A percentile compares a stretch with the other conserved stretches of the same genome.
These are phyloP conservation scores for Petrosia ficiformis DNA, from an alignment of 37 sponge, comb jelly and placozoan genomes.

Conservation along the genomic window DNA sequence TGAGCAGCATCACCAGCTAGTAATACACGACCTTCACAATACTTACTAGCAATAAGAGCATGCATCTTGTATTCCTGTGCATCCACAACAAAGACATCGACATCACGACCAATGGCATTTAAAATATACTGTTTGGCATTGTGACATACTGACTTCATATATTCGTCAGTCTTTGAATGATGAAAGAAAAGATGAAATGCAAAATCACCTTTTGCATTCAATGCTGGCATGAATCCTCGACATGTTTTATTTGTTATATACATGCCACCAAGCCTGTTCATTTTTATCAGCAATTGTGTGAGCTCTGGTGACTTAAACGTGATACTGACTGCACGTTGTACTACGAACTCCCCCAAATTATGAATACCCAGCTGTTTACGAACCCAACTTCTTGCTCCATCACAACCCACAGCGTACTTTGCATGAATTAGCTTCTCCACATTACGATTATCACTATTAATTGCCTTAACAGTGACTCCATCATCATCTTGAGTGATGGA, in stretches of 20 bases:
- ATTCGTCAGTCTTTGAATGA: conserved; percentile 19
- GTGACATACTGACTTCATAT: conserved; percentile 9
- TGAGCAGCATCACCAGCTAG: no score
- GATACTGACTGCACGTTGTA: no score
- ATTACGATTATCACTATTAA: conserved; percentile 1
- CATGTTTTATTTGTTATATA: conserved; percentile 5
- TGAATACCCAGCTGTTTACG: no score
- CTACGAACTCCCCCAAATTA: no score
- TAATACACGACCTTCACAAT: no score
- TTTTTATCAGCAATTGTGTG: no score
- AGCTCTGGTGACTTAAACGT: no score
- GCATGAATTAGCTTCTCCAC: background rate
- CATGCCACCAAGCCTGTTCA: conserved; percentile 8
- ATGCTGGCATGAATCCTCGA: conserved; percentile 2
- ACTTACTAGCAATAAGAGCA: no score
- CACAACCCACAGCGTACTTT: no score
- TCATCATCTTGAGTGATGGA: conserved; percentile 63
- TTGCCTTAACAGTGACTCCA: conserved; percentile 35
- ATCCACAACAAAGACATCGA: no score
- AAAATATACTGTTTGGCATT: conserved; percentile 10
- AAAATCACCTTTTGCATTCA: conserved; percentile 26
- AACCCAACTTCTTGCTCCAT: no score
- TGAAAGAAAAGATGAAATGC: conserved; percentile 32
- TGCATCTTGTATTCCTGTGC: no score
- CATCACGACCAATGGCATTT: conserved; percentile 7